Evolutionary conservation across 2,888 invertebrate genomes (phyloP).

Genomic region (Sycophila texana): DNA sequence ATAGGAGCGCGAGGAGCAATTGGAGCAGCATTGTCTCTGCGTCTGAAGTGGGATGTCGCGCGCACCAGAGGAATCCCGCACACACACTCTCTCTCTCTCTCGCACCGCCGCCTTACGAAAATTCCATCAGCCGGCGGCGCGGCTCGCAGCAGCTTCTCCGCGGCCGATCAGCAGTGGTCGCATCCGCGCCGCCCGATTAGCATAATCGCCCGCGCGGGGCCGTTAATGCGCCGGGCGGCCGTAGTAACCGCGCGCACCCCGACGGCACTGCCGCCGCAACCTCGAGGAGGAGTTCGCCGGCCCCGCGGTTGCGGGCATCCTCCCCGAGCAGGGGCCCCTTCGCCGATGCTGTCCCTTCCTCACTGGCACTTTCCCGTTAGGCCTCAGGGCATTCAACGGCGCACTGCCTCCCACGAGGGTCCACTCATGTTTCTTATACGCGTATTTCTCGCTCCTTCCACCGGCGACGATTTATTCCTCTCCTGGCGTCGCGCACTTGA

Average conservation of each 20-base stretch:
- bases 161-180: slow-evolving; percentile 6
- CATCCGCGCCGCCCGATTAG: neutral
- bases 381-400: too few species aligned
- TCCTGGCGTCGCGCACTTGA: too few species aligned
- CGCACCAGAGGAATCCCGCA: neutral
- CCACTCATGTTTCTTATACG: too few species aligned
- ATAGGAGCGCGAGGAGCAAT: slow-evolving; percentile 48
- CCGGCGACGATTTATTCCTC: too few species aligned
- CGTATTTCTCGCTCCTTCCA: too few species aligned
- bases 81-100: neutral
- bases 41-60: slow-evolving; percentile 9
- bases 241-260: too few species aligned
- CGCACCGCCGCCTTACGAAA: slow-evolving; percentile 18
- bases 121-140: slow-evolving; percentile 33
- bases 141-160: neutral
- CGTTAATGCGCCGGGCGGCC: neutral
- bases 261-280: too few species aligned
- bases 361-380: neutral
- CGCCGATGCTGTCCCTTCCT: neutral
- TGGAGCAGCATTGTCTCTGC: slow-evolving; percentile 52
- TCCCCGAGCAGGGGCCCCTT: neutral
- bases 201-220: slow-evolving; percentile 3
- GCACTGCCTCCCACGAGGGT: too few species aligned
- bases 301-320: too few species aligned
- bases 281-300: too few species aligned